phyloP scores from a whole-genome alignment of 2,113 vertebrate species.

The Aegotheles bennettii region DNA sequence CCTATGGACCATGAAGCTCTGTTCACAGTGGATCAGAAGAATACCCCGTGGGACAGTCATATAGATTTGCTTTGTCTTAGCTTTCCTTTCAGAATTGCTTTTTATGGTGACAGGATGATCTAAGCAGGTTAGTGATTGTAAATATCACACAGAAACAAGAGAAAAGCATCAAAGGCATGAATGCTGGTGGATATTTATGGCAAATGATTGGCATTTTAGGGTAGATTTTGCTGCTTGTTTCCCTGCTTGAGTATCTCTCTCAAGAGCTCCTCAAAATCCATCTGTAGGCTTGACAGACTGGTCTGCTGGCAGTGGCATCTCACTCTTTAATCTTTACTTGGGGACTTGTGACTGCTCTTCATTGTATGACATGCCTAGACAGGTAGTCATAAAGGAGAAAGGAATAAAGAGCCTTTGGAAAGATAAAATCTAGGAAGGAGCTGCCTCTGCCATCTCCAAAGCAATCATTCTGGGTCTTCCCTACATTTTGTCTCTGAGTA shows the following conservation, averaged over 20 bases:
- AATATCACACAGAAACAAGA: neutral
- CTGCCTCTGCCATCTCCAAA: neutral
- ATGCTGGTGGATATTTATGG: neutral
- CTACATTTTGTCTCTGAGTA: neutral
- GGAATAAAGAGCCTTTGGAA: neutral
- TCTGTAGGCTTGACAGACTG: neutral
- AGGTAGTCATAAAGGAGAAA: neutral
- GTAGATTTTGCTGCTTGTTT: neutral
- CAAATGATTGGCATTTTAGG: neutral
- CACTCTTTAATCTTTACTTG: conserved; percentile 18
- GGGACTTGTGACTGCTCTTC: neutral
- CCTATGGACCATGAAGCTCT: neutral
- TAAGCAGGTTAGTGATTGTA: neutral
- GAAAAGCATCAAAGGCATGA: neutral
- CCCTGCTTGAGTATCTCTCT: neutral
- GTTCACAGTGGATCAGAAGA: neutral
- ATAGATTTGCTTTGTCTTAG: neutral
- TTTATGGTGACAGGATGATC: neutral
- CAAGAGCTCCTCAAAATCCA: neutral
- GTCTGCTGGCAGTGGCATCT: neutral
- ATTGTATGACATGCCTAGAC: neutral
- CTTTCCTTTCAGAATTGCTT: neutral
- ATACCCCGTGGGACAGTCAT: no score
- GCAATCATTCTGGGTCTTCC: neutral
- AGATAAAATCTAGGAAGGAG: neutral